phyloP scores from a whole-genome alignment of 2,113 vertebrate species.

The Spilogale gracilis region DNA sequence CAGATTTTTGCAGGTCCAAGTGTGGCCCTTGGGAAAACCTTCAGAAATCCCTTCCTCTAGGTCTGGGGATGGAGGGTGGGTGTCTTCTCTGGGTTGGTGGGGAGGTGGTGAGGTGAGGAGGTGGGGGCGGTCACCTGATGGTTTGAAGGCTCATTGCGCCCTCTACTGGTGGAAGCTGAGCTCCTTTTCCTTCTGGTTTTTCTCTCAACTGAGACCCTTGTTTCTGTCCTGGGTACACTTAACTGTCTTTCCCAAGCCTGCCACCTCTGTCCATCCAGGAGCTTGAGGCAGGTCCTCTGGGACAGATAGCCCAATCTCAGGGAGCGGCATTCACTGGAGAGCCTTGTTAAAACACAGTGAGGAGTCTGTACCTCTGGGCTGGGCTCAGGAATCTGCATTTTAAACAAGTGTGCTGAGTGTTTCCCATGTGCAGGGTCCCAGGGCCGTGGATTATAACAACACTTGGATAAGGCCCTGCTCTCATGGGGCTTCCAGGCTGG shows the following conservation, averaged over 20 bases:
- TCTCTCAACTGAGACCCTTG: background rate
- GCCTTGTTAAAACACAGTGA: background rate
- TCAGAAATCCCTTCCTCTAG: background rate
- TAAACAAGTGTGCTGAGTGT: background rate
- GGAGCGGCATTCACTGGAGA: background rate
- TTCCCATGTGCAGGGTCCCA: background rate
- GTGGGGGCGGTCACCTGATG: background rate
- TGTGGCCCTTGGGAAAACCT: slow-evolving; percentile 52
- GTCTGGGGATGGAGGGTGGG: too few relatives aligned
- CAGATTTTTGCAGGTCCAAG: slow-evolving; percentile 65
- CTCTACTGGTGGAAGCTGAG: slow-evolving; percentile 57
- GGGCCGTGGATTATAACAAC: background rate
- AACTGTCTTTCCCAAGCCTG: background rate
- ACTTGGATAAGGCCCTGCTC: background rate
- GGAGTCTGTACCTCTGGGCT: background rate
- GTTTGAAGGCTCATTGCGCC: slow-evolving; percentile 53
- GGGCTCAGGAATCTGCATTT: slow-evolving; percentile 12
- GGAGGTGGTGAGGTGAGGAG: background rate
- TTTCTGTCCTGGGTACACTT: accelerated
- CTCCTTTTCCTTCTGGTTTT: background rate
- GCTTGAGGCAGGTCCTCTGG: background rate
- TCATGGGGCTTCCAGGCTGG: background rate
- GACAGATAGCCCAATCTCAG: background rate
- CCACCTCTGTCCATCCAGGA: background rate
- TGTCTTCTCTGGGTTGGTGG: background rate